These are phyloP conservation scores for Drosophila paranaensis DNA, from an alignment of 2,888 invertebrate species.

Conservation along the genomic window DNA sequence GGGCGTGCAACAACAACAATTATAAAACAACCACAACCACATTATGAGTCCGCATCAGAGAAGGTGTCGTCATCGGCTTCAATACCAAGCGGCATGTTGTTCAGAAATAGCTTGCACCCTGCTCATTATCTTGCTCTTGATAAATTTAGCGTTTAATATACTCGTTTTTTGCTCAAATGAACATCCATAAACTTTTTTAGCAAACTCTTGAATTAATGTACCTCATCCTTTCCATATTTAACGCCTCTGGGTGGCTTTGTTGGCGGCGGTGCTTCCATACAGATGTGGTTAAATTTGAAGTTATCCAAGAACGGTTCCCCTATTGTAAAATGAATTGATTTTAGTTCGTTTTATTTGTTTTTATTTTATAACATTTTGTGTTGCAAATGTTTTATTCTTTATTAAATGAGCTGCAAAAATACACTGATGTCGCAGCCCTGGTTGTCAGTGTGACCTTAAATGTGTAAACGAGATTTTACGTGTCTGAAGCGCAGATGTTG, in stretches of 20 bases:
- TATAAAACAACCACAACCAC: constrained; percentile 29
- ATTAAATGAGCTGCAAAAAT: constrained; percentile 33
- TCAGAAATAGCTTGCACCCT: background rate
- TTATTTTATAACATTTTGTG: constrained; percentile 44
- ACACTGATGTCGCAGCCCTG: constrained; percentile 28
- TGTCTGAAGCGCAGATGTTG: background rate
- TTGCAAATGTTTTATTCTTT: constrained; percentile 36
- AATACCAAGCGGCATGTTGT: background rate
- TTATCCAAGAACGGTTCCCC: constrained; percentile 43
- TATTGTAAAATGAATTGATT: constrained; percentile 30
- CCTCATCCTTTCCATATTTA: constrained; percentile 94
- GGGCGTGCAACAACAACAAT: constrained; percentile 63
- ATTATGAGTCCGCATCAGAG: constrained; percentile 13
- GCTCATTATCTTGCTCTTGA: background rate
- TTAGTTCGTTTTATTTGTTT: constrained; percentile 7
- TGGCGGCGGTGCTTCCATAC: constrained; percentile 89
- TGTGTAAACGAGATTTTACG: background rate
- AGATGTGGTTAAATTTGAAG: constrained; percentile 39
- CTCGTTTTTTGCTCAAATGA: background rate
- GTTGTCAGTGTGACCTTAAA: constrained; percentile 34
- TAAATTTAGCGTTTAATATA: background rate
- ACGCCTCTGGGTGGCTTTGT: constrained; percentile 94
- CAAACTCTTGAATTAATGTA: constrained; percentile 80
- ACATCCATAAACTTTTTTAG: background rate
- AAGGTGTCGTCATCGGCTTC: constrained; percentile 66